A percentile compares a stretch with the other conserved stretches of the same genome.
These are phyloP conservation scores for Leucozona laternaria DNA, from an alignment of 2,888 invertebrate genomes.

Conservation along the genomic window DNA sequence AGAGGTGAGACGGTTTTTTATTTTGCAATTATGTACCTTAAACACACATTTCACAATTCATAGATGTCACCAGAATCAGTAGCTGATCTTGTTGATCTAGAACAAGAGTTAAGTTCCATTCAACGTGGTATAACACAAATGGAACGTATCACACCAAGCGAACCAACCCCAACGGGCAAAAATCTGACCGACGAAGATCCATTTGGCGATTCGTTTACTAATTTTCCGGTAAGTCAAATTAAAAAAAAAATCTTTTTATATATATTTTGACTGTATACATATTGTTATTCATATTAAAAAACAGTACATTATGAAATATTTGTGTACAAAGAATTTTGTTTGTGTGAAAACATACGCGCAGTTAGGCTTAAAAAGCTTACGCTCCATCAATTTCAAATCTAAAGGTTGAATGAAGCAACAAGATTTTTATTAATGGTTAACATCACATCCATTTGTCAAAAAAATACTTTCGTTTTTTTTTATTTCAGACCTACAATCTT, in stretches of 20 bases:
- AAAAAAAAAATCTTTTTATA: background rate
- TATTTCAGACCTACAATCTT: constrained; percentile 81
- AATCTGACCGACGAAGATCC: constrained; percentile 86
- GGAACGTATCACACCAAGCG: constrained; percentile 92
- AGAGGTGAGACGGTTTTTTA: constrained; percentile 73
- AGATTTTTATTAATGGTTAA: background rate
- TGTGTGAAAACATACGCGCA: background rate
- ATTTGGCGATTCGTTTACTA: constrained; percentile 90
- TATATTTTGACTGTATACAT: background rate
- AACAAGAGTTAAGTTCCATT: constrained; percentile 93
- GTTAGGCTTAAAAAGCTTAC: background rate
- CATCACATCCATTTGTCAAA: background rate
- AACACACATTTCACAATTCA: constrained; percentile 8
- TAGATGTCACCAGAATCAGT: constrained; percentile 85
- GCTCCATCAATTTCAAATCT: background rate
- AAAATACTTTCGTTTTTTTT: constrained; percentile 9
- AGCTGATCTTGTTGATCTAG: constrained; percentile 93
- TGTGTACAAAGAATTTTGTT: too few species aligned
- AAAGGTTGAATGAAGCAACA: background rate
- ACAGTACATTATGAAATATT: too few species aligned
- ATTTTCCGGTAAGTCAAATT: constrained; percentile 82
- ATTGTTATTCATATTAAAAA: too few species aligned
- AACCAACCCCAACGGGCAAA: constrained; percentile 86
- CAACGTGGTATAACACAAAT: constrained; percentile 95
- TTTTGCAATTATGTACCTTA: background rate